Evolutionary conservation across 2,113 vertebrate genomes (phyloP).

Genomic region (Marmota monax): DNA sequence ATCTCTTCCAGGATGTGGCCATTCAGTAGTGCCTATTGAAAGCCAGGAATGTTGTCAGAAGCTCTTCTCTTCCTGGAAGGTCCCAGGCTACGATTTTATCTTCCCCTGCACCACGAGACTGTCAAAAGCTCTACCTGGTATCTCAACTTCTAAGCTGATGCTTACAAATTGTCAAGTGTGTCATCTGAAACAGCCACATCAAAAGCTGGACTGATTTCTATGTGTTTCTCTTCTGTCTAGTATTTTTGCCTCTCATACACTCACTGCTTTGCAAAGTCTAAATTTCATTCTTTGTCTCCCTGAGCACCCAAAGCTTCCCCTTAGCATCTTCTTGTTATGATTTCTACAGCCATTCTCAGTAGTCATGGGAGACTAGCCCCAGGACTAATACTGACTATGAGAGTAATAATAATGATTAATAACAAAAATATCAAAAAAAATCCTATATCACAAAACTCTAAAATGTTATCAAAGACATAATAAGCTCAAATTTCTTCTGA

Average conservation of each 20-base stretch:
- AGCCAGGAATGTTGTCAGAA: background rate
- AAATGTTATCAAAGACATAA: background rate
- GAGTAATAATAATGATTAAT: background rate
- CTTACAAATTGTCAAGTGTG: background rate
- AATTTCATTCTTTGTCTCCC: background rate
- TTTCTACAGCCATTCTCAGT: background rate
- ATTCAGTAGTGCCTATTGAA: accelerated
- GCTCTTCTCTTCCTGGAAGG: background rate
- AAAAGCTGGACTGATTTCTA: background rate
- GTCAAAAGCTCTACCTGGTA: background rate
- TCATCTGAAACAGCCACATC: background rate
- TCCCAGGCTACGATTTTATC: background rate
- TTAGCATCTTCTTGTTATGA: background rate
- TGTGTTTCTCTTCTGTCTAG: background rate
- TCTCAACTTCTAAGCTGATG: background rate
- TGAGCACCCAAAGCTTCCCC: background rate
- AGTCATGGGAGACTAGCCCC: background rate
- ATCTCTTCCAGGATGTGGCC: accelerated
- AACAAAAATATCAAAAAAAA: background rate
- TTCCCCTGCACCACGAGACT: accelerated
- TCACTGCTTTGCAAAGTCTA: background rate
- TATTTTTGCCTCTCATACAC: background rate
- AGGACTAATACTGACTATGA: too few relatives aligned
- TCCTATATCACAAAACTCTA: background rate
- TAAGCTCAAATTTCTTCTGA: background rate